Percentiles rank a stretch among this genome's conserved stretches.
These are phyloP conservation scores for Campylomormyrus tamandua DNA, from an alignment of 2,113 vertebrate genomes.

Conservation along the genomic window DNA sequence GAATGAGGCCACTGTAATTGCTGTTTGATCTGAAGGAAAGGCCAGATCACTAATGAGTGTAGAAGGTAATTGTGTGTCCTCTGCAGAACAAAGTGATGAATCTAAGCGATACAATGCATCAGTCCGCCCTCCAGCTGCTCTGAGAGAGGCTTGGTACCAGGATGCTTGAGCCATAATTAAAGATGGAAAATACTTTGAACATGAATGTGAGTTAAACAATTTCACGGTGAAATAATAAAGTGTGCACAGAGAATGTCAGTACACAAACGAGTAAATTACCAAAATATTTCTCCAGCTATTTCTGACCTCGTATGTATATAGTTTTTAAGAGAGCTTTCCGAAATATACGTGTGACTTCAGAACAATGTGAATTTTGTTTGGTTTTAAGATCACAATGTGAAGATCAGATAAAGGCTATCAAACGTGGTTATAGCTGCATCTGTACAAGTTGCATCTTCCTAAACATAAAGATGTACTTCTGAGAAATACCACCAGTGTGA, in stretches of 20 bases:
- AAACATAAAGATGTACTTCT: neutral
- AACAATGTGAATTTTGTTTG: neutral
- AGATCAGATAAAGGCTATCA: neutral
- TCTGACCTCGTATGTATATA: neutral
- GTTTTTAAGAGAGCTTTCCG: neutral
- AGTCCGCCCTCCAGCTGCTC: neutral
- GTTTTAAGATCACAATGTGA: neutral
- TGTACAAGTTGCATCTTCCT: neutral
- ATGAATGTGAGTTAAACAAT: neutral
- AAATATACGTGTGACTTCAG: neutral
- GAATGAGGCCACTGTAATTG: neutral
- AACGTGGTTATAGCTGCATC: neutral
- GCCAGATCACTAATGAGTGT: neutral
- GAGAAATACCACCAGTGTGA: neutral
- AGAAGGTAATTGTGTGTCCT: neutral
- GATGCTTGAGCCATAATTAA: conserved; percentile 4
- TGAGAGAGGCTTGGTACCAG: neutral
- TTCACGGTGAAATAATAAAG: neutral
- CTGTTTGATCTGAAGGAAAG: conserved; percentile 3
- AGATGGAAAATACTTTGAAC: neutral
- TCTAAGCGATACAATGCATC: neutral
- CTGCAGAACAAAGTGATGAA: neutral
- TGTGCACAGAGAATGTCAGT: neutral
- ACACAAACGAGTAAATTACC: neutral
- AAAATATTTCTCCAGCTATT: neutral